Evolutionary conservation across 2,888 invertebrate genomes (phyloP).

Genomic region (Rhopalosiphum nymphaeae): DNA sequence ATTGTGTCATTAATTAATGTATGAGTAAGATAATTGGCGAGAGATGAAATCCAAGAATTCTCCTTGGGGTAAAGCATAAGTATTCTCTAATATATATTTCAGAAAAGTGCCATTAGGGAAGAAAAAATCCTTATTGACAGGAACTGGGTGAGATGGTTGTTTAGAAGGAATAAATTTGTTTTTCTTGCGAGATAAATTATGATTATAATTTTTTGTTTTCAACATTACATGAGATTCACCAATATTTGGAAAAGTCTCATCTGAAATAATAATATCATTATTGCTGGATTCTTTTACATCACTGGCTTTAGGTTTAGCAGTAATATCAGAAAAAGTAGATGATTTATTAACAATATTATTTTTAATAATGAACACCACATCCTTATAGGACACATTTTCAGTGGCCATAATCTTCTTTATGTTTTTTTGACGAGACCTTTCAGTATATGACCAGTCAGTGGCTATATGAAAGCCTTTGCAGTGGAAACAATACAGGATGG

Average conservation of each 20-base stretch:
- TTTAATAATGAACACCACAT: neutral
- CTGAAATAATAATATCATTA: neutral
- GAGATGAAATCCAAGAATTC: neutral
- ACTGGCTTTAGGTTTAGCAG: neutral
- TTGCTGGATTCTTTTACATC: neutral
- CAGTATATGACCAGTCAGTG: too few species aligned
- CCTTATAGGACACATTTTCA: slow-evolving; percentile 15
- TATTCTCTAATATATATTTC: neutral
- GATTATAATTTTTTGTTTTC: neutral
- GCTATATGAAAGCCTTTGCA: neutral
- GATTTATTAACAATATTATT: slow-evolving; percentile 30
- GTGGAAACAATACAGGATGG: neutral
- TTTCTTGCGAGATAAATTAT: slow-evolving; percentile 9
- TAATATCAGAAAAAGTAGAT: neutral
- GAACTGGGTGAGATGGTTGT: neutral
- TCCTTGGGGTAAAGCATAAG: neutral
- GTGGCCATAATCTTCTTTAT: slow-evolving; percentile 3
- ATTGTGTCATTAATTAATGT: neutral
- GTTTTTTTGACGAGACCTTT: too few species aligned
- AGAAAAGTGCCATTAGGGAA: neutral
- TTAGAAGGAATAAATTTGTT: neutral
- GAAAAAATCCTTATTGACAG: neutral
- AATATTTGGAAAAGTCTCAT: slow-evolving; percentile 23
- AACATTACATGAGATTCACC: neutral
- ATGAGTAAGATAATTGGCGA: neutral